phyloP scores from a whole-genome alignment of 92 coral and sea anemone genomes.

The Galaxea fascicularis region DNA sequence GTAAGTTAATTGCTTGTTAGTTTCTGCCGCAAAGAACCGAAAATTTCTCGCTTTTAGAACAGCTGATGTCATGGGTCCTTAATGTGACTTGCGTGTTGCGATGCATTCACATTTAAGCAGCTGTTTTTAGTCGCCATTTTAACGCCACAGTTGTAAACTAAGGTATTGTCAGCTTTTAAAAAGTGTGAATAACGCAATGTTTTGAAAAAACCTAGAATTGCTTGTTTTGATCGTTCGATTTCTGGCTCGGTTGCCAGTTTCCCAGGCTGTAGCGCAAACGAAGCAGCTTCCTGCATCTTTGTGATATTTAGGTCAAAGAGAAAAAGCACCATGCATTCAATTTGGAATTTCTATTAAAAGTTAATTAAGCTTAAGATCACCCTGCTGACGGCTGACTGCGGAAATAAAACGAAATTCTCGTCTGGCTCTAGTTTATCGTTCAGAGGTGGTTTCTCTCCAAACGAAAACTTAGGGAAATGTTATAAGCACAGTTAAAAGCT shows the following conservation, averaged over 20 bases:
- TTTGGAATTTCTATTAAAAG: conserved; percentile 24
- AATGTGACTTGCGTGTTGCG: neutral
- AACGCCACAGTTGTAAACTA: conserved; percentile 15
- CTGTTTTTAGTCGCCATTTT: conserved; percentile 17
- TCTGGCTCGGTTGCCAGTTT: neutral
- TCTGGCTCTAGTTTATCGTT: too few species aligned
- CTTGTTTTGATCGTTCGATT: neutral
- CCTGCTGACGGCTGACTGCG: too few species aligned
- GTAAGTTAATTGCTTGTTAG: neutral
- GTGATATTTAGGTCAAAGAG: conserved; percentile 23
- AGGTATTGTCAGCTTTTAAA: neutral
- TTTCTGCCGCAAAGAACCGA: neutral
- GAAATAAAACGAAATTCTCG: neutral
- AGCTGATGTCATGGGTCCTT: neutral
- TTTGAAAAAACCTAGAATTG: neutral
- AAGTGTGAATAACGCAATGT: neutral
- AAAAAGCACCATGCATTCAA: conserved; percentile 28
- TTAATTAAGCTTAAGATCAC: neutral
- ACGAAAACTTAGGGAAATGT: neutral
- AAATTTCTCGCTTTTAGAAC: conserved; percentile 13
- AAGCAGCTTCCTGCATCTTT: conserved; percentile 17
- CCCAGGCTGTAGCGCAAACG: neutral
- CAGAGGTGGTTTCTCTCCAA: neutral
- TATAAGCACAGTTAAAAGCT: neutral
- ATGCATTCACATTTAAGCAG: neutral